Percentiles rank a stretch among this genome's conserved stretches.
These are phyloP conservation scores for Melolontha melolontha DNA, from an alignment of 2,888 invertebrate genomes.

Conservation along the genomic window DNA sequence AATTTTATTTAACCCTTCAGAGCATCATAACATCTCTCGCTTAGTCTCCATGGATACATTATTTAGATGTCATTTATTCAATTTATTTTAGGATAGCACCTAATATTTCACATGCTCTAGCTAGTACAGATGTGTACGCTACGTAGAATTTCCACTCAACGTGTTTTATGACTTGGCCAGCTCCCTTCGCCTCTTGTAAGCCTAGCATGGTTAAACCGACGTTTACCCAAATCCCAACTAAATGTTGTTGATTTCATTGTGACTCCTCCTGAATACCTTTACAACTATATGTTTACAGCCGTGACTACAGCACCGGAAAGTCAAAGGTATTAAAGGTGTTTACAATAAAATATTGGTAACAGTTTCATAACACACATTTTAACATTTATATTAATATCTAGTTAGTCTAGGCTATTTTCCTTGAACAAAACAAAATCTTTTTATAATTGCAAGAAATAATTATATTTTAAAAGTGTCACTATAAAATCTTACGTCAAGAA, in stretches of 20 bases:
- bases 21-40: conserved; percentile 77
- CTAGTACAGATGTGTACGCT: conserved; percentile 74
- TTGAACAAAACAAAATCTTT: too few species aligned
- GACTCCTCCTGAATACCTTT: conserved; percentile 76
- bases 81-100: conserved; percentile 70
- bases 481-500: too few species aligned
- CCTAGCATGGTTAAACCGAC: conserved; percentile 73
- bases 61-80: conserved; percentile 70
- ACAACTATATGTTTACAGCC: conserved; percentile 59
- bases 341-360: too few species aligned
- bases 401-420: too few species aligned
- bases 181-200: conserved; percentile 70
- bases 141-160: conserved; percentile 71
- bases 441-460: too few species aligned
- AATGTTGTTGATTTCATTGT: conserved; percentile 74
- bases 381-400: too few species aligned
- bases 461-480: too few species aligned
- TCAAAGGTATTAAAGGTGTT: too few species aligned
- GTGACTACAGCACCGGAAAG: too few species aligned
- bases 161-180: conserved; percentile 72
- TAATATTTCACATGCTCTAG: conserved; percentile 72
- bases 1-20: conserved; percentile 84
- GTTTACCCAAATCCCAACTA: conserved; percentile 75
- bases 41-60: conserved; percentile 73
- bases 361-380: too few species aligned